Percentiles rank a stretch among this genome's conserved stretches.
Evolutionary conservation across 2,113 vertebrate species (phyloP).

Genomic region (Gyps fulvus): DNA sequence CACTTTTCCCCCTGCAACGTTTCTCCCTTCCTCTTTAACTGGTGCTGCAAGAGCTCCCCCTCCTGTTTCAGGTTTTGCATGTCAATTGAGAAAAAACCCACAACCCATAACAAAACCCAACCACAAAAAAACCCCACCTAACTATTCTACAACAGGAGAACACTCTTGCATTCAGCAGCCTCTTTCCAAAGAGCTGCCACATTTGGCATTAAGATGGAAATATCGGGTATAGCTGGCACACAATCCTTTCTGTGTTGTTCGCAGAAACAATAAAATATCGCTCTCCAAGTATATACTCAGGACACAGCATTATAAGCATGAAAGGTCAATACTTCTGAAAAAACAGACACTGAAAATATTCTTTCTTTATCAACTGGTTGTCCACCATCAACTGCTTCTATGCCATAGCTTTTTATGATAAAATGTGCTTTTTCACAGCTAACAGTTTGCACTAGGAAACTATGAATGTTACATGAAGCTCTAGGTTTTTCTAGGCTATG

Average conservation of each 20-base stretch:
- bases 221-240: not conserved
- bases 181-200: not conserved
- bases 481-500: not conserved
- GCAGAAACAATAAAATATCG: accelerated
- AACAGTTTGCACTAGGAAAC: not conserved
- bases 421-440: not conserved
- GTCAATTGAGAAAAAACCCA: not conserved
- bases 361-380: not conserved
- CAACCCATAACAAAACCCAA: not conserved
- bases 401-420: not conserved
- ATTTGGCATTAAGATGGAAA: not conserved
- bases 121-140: not conserved
- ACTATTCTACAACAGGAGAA: not conserved
- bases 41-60: constrained; percentile 5
- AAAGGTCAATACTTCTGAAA: not conserved
- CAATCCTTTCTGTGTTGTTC: not conserved
- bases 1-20: not conserved
- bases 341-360: not conserved
- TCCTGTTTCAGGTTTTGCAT: not conserved
- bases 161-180: not conserved
- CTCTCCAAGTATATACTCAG: not conserved
- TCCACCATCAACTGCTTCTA: not conserved
- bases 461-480: not conserved
- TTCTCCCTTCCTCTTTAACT: not conserved
- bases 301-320: not conserved